A percentile compares a stretch with the other conserved stretches of the same genome.
Conservation (phyloP, 2,888 invertebrate genomes). For the Escarpia spicata region DNA sequence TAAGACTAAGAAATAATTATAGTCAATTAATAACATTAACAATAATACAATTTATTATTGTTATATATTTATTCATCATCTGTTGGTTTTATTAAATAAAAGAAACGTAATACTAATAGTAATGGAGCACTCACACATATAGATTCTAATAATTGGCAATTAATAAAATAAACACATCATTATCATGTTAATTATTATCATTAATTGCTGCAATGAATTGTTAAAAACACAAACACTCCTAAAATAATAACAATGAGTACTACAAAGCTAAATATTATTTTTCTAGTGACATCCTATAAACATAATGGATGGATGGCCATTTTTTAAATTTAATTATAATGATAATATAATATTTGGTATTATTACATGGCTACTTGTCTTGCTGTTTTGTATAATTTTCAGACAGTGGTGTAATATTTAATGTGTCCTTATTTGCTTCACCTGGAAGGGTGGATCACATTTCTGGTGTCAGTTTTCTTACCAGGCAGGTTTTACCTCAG, state of each 20-base stretch:
- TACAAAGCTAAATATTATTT: background rate
- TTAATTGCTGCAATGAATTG: background rate
- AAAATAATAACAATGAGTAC: background rate
- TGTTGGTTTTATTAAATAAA: background rate
- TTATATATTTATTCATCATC: background rate
- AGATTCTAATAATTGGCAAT: background rate
- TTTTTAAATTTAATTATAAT: too few relatives aligned
- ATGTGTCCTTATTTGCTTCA: background rate
- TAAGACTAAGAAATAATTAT: too few relatives aligned
- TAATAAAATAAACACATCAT: background rate
- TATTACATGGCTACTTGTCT: background rate
- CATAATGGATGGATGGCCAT: too few relatives aligned
- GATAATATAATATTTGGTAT: too few relatives aligned
- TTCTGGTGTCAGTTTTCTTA: background rate
- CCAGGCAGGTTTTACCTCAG: background rate
- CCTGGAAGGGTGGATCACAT: background rate
- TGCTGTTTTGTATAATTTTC: background rate
- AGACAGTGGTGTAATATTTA: background rate
- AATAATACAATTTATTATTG: background rate
- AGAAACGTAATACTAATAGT: too few relatives aligned
- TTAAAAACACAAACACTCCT: background rate
- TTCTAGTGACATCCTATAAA: too few relatives aligned
- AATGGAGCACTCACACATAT: background rate
- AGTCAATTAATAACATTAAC: background rate
- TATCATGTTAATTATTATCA: background rate